Evolutionary conservation across 2,888 invertebrate species (phyloP), one percentile per base, ranked within the genome.

Genomic region (Erebia epiphron): DNA sequence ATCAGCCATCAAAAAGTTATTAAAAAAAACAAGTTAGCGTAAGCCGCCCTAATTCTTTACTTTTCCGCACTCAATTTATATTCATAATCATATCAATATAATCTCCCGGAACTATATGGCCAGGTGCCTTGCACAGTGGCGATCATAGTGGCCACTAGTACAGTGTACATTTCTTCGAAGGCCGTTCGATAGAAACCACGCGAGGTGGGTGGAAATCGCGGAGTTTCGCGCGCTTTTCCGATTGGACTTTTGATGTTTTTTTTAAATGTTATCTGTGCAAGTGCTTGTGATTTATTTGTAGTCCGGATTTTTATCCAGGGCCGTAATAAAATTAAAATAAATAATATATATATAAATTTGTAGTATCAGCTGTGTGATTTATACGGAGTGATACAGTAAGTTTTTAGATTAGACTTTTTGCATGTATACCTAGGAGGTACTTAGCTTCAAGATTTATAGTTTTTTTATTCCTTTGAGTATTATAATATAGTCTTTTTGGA

Each of bases 111-210:
- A 52, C 41, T 49, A 69, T 69, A 65, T 69, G 63, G 43, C 54
- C 63, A 62, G 46, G 62, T 49, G 46, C 62, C 21, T 49, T 61
- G 43, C 43, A 54, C 54, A 11, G 49, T 35, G 68, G 70, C 65
- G 46, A n/a, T 52, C 64, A 41, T 2, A 46, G 56, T 18, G 35
- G 46, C 57, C 50, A 18, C 57, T 68, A 11, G 50, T 21, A 10
- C 57, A 49, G 35, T 60, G 64, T 49, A 70, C 72, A 73, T 65
- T 73, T 73, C 64, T 73, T 67, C 60, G 68, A 73, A 73, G 67
- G 73, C 73, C 73, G 73, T 65, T 68, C 67, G 67, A 41, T 50
- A 41, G 66, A 10, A 21, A 73, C 61, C 73, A 73, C 70, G 73
- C 70, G 68, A 64, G 41, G 66, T 57, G 56, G 13, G 41, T 64